These are phyloP conservation scores for Percina caprodes DNA, from an alignment of 2,113 vertebrate genomes.

Conservation along the genomic window DNA sequence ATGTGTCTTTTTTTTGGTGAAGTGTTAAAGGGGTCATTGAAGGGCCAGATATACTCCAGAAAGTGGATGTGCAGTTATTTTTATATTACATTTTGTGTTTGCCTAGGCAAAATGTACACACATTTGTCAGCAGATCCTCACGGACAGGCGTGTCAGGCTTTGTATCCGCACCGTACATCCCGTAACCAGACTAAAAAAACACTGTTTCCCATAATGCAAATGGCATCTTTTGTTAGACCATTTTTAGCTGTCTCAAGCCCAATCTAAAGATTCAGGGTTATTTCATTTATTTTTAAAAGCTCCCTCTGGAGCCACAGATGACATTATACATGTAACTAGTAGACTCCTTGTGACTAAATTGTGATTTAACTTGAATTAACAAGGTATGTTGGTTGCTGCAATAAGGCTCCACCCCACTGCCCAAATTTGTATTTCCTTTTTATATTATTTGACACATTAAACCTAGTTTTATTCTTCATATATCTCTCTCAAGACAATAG, in stretches of 20 bases:
- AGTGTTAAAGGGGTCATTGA: not conserved
- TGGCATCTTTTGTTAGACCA: not conserved
- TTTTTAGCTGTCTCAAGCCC: not conserved
- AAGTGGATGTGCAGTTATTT: not conserved
- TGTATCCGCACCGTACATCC: no score
- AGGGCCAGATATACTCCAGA: not conserved
- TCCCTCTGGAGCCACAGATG: not conserved
- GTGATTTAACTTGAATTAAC: not conserved
- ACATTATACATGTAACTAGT: not conserved
- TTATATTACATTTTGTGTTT: not conserved
- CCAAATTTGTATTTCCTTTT: not conserved
- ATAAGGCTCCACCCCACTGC: not conserved
- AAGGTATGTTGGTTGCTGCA: not conserved
- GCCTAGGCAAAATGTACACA: not conserved
- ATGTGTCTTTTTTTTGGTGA: not conserved
- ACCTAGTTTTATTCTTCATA: not conserved
- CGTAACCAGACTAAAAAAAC: not conserved
- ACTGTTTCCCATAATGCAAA: not conserved
- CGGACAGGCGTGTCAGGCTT: not conserved
- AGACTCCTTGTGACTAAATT: not conserved
- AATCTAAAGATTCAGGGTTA: not conserved
- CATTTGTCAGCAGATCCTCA: not conserved
- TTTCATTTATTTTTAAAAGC: not conserved
- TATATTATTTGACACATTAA: slow-evolving; percentile 5
- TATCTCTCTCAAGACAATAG: not conserved